These are phyloP conservation scores for Morpho helenor DNA, from an alignment of 2,888 invertebrate genomes.

Conservation along the genomic window DNA sequence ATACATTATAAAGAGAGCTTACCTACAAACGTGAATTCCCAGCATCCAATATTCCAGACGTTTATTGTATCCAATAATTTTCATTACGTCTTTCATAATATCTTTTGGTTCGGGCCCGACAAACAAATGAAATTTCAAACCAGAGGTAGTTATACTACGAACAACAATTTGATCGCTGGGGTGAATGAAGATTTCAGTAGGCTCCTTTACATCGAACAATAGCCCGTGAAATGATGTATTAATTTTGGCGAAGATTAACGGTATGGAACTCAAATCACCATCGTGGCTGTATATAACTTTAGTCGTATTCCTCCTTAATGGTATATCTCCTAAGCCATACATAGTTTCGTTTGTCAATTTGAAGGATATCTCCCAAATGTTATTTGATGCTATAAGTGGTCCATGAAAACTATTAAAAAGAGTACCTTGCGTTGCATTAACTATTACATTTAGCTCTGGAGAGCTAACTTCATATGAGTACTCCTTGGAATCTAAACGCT, in stretches of 20 bases:
- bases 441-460: slow-evolving; percentile 50
- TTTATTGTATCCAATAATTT: slow-evolving; percentile 39
- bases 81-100: slow-evolving; percentile 58
- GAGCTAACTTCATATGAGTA: slow-evolving; percentile 47
- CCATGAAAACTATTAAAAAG: slow-evolving; percentile 77
- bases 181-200: slow-evolving; percentile 75
- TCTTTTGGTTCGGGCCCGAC: slow-evolving; percentile 58
- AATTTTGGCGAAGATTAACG: slow-evolving; percentile 72
- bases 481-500: slow-evolving; percentile 42
- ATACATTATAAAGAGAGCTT: slow-evolving; percentile 23
- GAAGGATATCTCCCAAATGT: slow-evolving; percentile 81
- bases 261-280: slow-evolving; percentile 61
- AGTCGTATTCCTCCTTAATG: slow-evolving; percentile 45
- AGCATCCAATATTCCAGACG: slow-evolving; percentile 68
- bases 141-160: slow-evolving; percentile 71
- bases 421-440: slow-evolving; percentile 43
- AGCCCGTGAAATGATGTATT: slow-evolving; percentile 78
- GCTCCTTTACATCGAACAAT: slow-evolving; percentile 69
- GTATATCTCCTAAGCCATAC: slow-evolving; percentile 78
- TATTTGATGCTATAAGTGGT: slow-evolving; percentile 78
- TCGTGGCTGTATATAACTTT: slow-evolving; percentile 70
- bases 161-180: slow-evolving; percentile 74
- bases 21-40: slow-evolving; percentile 68
- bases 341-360: slow-evolving; percentile 71
- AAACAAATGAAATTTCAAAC: slow-evolving; percentile 61